Base-by-base conservation (phyloP, 2,797 vertebrate species). In the Chelon labrosus region DNA sequence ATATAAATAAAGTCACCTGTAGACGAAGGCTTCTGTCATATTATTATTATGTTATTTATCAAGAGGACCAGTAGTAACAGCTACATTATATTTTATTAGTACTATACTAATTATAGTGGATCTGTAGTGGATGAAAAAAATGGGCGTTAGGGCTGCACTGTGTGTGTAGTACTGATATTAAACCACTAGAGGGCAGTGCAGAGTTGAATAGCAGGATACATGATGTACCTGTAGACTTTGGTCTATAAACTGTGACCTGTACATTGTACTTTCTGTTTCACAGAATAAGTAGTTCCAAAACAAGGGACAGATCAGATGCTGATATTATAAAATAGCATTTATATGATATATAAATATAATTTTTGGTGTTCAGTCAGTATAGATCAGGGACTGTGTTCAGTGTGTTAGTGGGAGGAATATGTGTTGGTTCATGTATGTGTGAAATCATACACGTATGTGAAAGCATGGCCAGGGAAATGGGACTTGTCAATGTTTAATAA, bases 141-240 rank as follows among this genome's bases (percentile, higher is more conserved):
- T 13, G 39, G 1, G 12, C 12, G 16, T 46, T 17, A n/a, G 12
- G 22, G 14, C 0, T 6, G 10, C 7, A 5, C 1, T 62, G n/a
- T 54, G 1, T 25, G 1, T 79, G 77, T 57, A 64, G 16, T 22
- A 25, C 41, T 51, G 10, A 0, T 0, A 42, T 58, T 1, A 54
- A n/a, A 13, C 78, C 90, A 84, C 85, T 80, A 88, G 84, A 85
- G 66, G 1, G 80, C 76, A 79, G 27, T 65, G 58, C 4, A 56
- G 49, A 64, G 31, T 27, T 66, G 5, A 58, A 35, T 11, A 38
- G 2, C 9, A 27, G 37, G 12, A 10, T 16, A 10, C 25, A 3
- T 47, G 8, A 47, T 47, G 22, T 50, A 50, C 4, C 31, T 31
- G 31, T 31, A 20, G 19, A 3, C n/a, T 4, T 49, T 20, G 9